These are phyloP conservation scores for Labrus mixtus DNA, from an alignment of 2,113 vertebrate genomes.

Conservation along the genomic window DNA sequence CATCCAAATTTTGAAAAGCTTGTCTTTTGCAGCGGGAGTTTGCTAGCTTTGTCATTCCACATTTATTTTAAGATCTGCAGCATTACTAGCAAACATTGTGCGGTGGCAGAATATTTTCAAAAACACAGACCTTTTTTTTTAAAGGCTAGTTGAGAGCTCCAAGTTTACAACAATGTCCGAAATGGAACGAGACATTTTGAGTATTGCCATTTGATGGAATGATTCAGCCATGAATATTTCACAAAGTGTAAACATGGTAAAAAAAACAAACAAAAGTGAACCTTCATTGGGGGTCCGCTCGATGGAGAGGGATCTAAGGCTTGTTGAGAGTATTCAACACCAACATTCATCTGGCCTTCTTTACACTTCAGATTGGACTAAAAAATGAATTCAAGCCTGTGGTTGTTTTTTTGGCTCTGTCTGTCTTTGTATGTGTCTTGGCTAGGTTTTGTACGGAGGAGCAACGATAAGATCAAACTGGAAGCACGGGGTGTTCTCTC, in stretches of 20 bases:
- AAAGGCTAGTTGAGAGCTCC: background rate
- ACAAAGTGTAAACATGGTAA: background rate
- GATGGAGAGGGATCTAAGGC: too few species aligned
- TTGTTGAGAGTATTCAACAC: background rate
- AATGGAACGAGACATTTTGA: background rate
- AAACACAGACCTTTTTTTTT: background rate
- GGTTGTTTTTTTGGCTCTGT: background rate
- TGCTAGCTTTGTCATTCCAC: background rate
- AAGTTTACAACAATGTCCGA: background rate
- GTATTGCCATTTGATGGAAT: conserved; percentile 1
- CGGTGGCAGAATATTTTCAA: background rate
- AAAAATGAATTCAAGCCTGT: background rate
- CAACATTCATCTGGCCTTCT: background rate
- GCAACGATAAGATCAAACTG: background rate
- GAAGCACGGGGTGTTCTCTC: background rate
- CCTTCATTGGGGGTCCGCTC: too few species aligned
- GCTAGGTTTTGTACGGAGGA: background rate
- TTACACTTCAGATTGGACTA: background rate
- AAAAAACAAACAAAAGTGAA: too few species aligned
- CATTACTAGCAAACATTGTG: background rate
- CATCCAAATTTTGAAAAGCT: background rate
- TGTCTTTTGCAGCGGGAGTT: background rate
- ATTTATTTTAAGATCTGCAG: background rate
- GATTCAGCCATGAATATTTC: background rate
- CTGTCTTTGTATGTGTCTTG: background rate